Base-by-base conservation (phyloP, 2,888 invertebrate species). In the Congeria kusceri region DNA sequence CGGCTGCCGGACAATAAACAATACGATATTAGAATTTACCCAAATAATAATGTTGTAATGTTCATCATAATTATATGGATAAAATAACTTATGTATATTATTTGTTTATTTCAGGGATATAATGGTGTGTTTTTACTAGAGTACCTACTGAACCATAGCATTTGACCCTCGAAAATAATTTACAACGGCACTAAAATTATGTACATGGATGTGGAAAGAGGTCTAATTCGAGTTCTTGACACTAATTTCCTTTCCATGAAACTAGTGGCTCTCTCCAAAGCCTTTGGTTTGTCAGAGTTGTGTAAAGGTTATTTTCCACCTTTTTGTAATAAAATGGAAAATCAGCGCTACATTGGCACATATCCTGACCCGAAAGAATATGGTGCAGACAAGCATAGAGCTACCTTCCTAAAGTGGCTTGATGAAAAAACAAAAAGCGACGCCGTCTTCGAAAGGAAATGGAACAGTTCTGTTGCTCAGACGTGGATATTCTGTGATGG, bases 211-310 rank as follows among this genome's bases (percentile, higher is more conserved):
- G 67, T 84, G 2, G 63, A 28, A 27, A 77, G 53, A 53, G 76
- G 70, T n/a, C 47, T 81, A 32, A 78, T 80, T 7, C 58, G 18
- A 23, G 59, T 77, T 20, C 13, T 79, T 0, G 79, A 83, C 58
- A 70, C 66, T 32, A 83, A 80, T 29, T 77, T 80, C 58, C 47
- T 81, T 62, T 81, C 81, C 3, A 79, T 78, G 80, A 73, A 75
- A 15, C 58, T 84, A 57, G 11, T 74, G 18, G 70, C 73, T 20
- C 23, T 83, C n/a, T 80, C 83, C 4, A 69, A 80, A 61, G 58
- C 75, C 0, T 82, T 84, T 49, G 75, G 76, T 29, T 65, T 80
- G 46, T 47, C 27, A 15, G 82, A 82, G 63, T 49, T 84, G 29
- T 46, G 47, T 7, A 84, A 79, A 77, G 80, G 78, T 11, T 78